Evolutionary conservation across 2,113 vertebrate species (phyloP), one percentile per base, ranked within the genome.

Genomic region (Machaerirhynchus nigripectus): DNA sequence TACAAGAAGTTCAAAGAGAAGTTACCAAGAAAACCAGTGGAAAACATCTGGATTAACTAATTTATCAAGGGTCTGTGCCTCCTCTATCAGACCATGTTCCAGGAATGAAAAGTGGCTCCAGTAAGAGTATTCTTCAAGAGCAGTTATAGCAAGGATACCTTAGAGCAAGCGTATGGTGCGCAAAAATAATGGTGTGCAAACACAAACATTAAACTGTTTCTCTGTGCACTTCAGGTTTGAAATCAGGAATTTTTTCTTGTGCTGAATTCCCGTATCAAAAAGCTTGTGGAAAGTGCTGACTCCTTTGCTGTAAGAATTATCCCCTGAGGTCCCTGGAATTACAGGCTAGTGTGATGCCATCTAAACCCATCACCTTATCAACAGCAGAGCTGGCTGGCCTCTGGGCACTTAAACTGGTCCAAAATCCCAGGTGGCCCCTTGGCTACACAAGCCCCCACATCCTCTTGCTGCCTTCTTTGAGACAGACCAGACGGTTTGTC

Each of bases 321-420:
- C 47, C 47, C 71, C 44, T 22, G n/a, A 14, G 31, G 40, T 53
- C 39, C 23, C 52, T 53, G 47, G 23, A 75, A 55, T 40, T 42
- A 71, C 20, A 94, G 52, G 55, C n/a, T 65, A 35, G 9, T 5
- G 3, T 0, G 0, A 8, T 4, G 3, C 28, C 50, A 44, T 11
- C 52, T 49, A 28, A 74, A 78, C 22, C 56, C 63, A 40, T 42
- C 16, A 24, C 19, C 40, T 67, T 73, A 78, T 52, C 78, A 56
- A 6, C 59, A 85, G 70, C 83, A 70, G 61, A 35, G 37, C 53
- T 40, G 28, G 42, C 52, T 79, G 47, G 24, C 88, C 53, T 55
- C 84, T 22, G 47, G 77, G 77, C 83, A 87, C 14, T 30, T 9
- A 22, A 63, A 71, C 57, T 31, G 15, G 16, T 14, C 64, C n/a